Evolutionary conservation across 2,113 vertebrate genomes (phyloP).

Genomic region (Phrynosoma platyrhinos): DNA sequence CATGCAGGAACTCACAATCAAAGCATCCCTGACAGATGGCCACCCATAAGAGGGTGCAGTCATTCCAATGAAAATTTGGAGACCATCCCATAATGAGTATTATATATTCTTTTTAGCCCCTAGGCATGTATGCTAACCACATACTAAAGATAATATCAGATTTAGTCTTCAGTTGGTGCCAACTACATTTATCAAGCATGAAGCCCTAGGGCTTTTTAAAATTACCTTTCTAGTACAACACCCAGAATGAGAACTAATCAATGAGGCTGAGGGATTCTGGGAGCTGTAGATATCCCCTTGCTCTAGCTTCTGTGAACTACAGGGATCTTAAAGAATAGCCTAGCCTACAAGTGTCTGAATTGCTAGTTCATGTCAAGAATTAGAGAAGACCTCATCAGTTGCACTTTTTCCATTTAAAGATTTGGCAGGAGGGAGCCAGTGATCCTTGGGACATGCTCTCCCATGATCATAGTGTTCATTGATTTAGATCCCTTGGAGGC

Average conservation of each 20-base stretch:
- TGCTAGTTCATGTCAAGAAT: not conserved
- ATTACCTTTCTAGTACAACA: no score
- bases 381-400: not conserved
- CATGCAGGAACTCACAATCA: no score
- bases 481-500: conserved; percentile 6
- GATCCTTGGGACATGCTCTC: not conserved
- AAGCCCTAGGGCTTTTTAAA: not conserved
- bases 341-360: not conserved
- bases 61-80: not conserved
- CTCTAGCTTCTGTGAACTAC: no score
- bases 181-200: not conserved
- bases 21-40: no score
- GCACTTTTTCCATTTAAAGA: not conserved
- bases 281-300: no score
- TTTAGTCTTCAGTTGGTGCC: not conserved
- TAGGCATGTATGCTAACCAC: not conserved
- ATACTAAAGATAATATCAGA: not conserved
- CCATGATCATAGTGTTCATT: not conserved
- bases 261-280: no score
- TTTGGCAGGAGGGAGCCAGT: not conserved
- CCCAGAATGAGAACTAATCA: no score
- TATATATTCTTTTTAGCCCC: not conserved
- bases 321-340: not conserved
- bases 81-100: not conserved
- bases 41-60: not conserved